Evolutionary conservation across 2,888 invertebrate genomes (phyloP), one percentile per base, ranked within the genome.

Genomic region (Oxytorus armatus): DNA sequence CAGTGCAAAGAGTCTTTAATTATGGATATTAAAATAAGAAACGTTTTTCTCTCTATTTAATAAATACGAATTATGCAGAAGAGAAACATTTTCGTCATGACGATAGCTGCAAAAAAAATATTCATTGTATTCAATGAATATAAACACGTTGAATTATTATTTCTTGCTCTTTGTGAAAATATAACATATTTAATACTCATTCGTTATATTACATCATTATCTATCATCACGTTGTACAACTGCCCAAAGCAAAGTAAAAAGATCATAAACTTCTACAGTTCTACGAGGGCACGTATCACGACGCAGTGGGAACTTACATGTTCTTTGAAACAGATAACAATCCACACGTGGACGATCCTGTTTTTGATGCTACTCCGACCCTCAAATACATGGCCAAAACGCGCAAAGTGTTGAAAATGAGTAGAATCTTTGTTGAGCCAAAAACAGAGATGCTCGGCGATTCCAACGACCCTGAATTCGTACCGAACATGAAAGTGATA

Each of bases 221-320:
- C n/a, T n/a, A n/a, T n/a, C n/a, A n/a, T n/a, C n/a, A n/a, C n/a
- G n/a, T n/a, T n/a, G n/a, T n/a, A n/a, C n/a, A n/a, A n/a, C n/a
- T n/a, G n/a, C n/a, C n/a, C n/a, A n/a, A n/a, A n/a, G n/a, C n/a
- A 29, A 29, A 47, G 2, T 1, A 61, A 4, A 11, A 23, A 51
- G 18, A 63, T 21, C 57, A 8, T 1, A 21, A 14, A 44, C 83
- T 83, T 51, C n/a, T n/a, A n/a, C 69, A 91, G 92, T 91, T 90
- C 82, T 92, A 93, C 91, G 86, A 89, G 94, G 96, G 96, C 16
- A 93, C 93, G 65, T 96, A 94, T 90, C 95, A 95, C 87, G 94
- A 94, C 88, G 93, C 95, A 7, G 89, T 95, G 78, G 96, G 96
- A 18, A 96, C 96, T 14, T 94, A 95, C 83, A 92, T 96, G 89